A percentile compares a stretch with the other conserved stretches of the same genome.
Evolutionary conservation across 1,140 invertebrate species (phyloP).

Genomic region (Halesus radiatus): DNA sequence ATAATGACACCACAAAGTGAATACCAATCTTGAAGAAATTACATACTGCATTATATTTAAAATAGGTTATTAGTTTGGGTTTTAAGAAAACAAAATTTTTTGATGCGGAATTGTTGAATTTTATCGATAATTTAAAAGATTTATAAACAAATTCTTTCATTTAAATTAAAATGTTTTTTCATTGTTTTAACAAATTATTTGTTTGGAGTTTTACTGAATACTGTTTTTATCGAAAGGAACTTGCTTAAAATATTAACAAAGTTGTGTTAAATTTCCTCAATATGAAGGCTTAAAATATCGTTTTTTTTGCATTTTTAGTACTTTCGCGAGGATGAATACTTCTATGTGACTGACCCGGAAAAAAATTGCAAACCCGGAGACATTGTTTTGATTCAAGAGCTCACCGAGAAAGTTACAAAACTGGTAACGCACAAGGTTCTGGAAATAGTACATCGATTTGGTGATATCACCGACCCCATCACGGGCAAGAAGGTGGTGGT

Average conservation of each 20-base stretch:
- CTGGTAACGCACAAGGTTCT: conserved; percentile 84
- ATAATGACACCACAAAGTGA: too few relatives aligned
- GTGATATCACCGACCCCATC: conserved; percentile 87
- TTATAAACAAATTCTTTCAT: too few relatives aligned
- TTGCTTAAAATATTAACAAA: too few relatives aligned
- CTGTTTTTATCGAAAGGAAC: background rate
- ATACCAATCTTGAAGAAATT: too few relatives aligned
- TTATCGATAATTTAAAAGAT: too few relatives aligned
- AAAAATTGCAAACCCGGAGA: conserved; percentile 86
- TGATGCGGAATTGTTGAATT: too few relatives aligned
- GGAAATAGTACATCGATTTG: conserved; percentile 84
- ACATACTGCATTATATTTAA: too few relatives aligned
- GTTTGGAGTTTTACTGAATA: too few relatives aligned
- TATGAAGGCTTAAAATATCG: background rate
- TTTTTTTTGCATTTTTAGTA: conserved; percentile 74
- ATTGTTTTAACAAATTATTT: background rate
- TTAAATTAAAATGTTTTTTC: background rate
- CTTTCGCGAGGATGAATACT: conserved; percentile 78
- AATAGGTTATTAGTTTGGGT: too few relatives aligned
- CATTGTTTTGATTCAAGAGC: conserved; percentile 81
- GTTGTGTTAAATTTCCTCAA: too few relatives aligned
- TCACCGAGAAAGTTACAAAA: conserved; percentile 80
- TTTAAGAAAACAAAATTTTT: too few relatives aligned
- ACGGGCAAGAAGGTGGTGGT: conserved; percentile 84
- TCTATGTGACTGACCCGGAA: conserved; percentile 83